These are phyloP conservation scores for Drosophila multiciliata DNA, from an alignment of 2,888 invertebrate species.

Conservation along the genomic window DNA sequence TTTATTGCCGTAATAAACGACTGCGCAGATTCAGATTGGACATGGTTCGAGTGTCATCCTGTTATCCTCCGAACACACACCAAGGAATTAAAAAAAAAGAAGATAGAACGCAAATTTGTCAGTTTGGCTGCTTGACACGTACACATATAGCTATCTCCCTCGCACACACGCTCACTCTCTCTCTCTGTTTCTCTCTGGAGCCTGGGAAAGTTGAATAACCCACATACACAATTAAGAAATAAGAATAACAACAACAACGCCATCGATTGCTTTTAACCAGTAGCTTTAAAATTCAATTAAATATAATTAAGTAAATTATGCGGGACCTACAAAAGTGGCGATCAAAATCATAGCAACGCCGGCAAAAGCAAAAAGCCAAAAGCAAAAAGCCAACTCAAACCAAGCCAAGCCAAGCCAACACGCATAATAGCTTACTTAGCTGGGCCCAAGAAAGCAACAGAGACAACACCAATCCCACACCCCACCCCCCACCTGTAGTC, in stretches of 20 bases:
- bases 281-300: constrained; percentile 80
- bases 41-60: constrained; percentile 65
- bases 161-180: too few species aligned
- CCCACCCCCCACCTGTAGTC: neutral
- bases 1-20: constrained; percentile 65
- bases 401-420: constrained; percentile 39
- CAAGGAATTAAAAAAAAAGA: neutral
- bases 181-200: neutral
- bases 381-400: constrained; percentile 14
- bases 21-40: constrained; percentile 61
- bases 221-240: constrained; percentile 33
- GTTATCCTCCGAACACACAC: constrained; percentile 38
- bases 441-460: constrained; percentile 22
- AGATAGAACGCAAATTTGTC: constrained; percentile 56
- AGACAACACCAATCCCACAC: constrained; percentile 9
- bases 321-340: constrained; percentile 63
- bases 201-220: constrained; percentile 55
- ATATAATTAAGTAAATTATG: constrained; percentile 82
- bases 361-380: constrained; percentile 9
- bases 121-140: constrained; percentile 58
- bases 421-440: constrained; percentile 82
- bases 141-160: constrained; percentile 5
- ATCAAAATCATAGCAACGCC: constrained; percentile 57
- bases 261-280: constrained; percentile 62
- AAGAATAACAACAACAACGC: constrained; percentile 7